Conservation (phyloP, 2,113 vertebrate genomes). For the Madoqua kirkii region DNA sequence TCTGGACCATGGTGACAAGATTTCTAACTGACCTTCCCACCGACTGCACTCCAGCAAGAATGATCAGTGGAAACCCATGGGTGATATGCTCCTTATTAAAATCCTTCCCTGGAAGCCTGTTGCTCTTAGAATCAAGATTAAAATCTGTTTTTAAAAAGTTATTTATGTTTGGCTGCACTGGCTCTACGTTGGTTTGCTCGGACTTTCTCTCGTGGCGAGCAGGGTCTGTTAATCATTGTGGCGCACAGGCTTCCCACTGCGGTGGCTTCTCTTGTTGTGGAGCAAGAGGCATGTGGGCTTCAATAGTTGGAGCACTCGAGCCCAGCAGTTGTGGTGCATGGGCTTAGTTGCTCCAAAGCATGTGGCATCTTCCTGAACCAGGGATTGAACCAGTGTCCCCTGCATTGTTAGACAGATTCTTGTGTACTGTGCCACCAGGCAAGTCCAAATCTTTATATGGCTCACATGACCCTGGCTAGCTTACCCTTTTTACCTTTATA, state of each 20-base stretch:
- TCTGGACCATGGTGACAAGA: neutral
- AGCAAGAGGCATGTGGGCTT: neutral
- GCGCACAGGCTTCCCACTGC: neutral
- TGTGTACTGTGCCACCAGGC: neutral
- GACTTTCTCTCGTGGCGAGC: neutral
- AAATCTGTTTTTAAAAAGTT: neutral
- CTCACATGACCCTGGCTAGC: neutral
- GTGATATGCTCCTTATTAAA: neutral
- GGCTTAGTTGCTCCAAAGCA: neutral
- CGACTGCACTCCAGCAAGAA: neutral
- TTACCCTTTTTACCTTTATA: neutral
- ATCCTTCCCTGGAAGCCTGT: neutral
- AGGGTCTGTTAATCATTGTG: neutral
- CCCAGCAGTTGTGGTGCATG: neutral
- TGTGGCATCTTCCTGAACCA: neutral
- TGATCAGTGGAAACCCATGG: neutral
- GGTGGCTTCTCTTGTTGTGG: neutral
- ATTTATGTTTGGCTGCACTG: neutral
- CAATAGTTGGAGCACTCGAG: neutral
- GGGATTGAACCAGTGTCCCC: neutral
- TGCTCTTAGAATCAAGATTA: neutral
- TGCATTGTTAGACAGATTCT: neutral
- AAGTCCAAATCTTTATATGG: neutral
- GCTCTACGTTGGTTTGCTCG: neutral
- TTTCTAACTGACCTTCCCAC: neutral